Evolutionary conservation across 1,140 invertebrate species (phyloP), one percentile per base, ranked within the genome.

Genomic region (Caenorhabditis latens): DNA sequence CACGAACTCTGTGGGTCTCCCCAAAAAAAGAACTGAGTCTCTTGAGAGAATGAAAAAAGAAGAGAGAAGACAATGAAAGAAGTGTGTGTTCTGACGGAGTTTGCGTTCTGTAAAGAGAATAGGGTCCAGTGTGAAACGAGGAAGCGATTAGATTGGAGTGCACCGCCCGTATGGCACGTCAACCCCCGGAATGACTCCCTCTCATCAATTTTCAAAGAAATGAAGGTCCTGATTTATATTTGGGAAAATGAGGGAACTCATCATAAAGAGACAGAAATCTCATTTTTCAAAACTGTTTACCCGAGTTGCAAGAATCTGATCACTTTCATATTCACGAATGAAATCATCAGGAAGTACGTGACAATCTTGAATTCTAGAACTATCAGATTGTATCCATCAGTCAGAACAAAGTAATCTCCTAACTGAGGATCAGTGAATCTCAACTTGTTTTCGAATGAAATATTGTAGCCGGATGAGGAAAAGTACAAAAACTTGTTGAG

Each of bases 111-210:
- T 48, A 79, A 19, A 79, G 19, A 32, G 11, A 14, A 63, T 32
- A 40, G 71, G 71, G 71, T 48, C 65, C 46, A 50, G 71, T 79
- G 71, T 50, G 71, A 79, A 79, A 79, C 40, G 71, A 79, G 71
- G 46, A 79, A 79, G 46, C 71, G 71, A 79, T 71, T 71, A 71
- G 65, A 71, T 79, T 79, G 71, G 71, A 79, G 71, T 79, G 71
- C 71, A 79, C 71, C 65, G 61, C 61, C 21, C 24, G 61, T 24
- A 63, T 63, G 46, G 71, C 43, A 79, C 71, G 71, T 79, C 71
- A 63, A 63, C 61, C 61, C 61, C 61, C 61, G 61, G 61, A 63
- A 63, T 21, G 24, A 63, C 61, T 50, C 13, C 46, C 53, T 50
- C 46, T 24, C 46, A 50, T 79, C 71, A 24, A n/a, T 65, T 9